phyloP scores from a whole-genome alignment of 1,140 invertebrate genomes.

The Sycophaga agraensis region DNA sequence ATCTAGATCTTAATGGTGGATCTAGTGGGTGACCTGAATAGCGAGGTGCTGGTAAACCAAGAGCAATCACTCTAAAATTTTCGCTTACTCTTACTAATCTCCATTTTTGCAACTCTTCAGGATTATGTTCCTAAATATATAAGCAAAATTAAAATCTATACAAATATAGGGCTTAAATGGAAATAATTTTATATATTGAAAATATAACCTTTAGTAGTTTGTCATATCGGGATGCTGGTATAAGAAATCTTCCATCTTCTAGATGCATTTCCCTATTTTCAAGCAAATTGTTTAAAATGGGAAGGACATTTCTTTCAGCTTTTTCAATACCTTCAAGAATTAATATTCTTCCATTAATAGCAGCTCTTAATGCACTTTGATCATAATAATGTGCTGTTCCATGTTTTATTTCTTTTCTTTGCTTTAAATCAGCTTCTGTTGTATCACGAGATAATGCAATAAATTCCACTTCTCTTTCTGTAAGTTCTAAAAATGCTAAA shows the following conservation, averaged over 20 bases:
- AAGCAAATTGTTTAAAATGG: conserved; percentile 96
- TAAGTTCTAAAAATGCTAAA: conserved; percentile 85
- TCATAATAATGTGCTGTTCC: conserved; percentile 91
- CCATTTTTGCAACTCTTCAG: conserved; percentile 81
- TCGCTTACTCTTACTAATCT: conserved; percentile 87
- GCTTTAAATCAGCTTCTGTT: conserved; percentile 95
- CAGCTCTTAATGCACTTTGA: conserved; percentile 92
- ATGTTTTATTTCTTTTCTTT: conserved; percentile 85
- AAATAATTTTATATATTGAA: background rate
- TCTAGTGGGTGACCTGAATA: conserved; percentile 92
- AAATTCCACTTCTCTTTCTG: conserved; percentile 88
- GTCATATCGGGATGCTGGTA: conserved; percentile 86
- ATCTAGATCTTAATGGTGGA: conserved; percentile 91
- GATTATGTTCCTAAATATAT: conserved; percentile 69
- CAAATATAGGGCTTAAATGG: background rate
- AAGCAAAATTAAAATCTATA: conserved; percentile 2
- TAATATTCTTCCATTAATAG: conserved; percentile 82
- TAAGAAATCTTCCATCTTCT: conserved; percentile 93
- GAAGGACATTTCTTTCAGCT: conserved; percentile 94
- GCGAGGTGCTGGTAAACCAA: conserved; percentile 83
- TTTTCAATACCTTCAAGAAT: conserved; percentile 98
- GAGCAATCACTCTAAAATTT: conserved; percentile 87
- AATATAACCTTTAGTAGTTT: conserved; percentile 78
- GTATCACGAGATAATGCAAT: conserved; percentile 92
- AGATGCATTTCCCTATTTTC: conserved; percentile 98